Conservation (phyloP, 2,888 invertebrate species). For the Dyspetes luteomarginatus region DNA sequence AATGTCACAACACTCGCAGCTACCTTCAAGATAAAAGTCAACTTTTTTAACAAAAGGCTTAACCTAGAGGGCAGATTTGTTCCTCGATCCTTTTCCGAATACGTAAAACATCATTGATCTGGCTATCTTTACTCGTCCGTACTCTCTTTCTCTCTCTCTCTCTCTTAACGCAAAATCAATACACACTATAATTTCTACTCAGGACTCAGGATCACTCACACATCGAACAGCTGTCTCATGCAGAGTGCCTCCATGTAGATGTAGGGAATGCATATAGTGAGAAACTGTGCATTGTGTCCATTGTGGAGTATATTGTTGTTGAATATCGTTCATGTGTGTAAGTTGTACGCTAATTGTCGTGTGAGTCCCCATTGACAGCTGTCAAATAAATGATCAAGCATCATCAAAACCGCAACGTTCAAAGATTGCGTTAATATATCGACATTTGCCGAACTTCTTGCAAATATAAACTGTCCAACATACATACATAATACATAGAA, state of each 20-base stretch:
- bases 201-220: constrained; percentile 10
- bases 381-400: constrained; percentile 46
- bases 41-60: too few relatives aligned
- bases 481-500: constrained; percentile 40
- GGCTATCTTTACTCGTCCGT: too few relatives aligned
- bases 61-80: too few relatives aligned
- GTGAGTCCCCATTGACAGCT: constrained; percentile 44
- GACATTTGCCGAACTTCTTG: not conserved
- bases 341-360: not conserved
- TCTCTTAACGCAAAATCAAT: too few relatives aligned
- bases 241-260: not conserved
- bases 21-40: too few relatives aligned
- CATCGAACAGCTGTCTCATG: not conserved
- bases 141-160: too few relatives aligned
- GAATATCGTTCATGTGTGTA: not conserved
- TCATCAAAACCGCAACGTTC: not conserved
- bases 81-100: too few relatives aligned
- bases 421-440: not conserved
- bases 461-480: constrained; percentile 26
- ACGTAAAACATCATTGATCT: too few relatives aligned
- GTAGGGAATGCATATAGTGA: not conserved
- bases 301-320: constrained; percentile 3
- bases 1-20: too few relatives aligned
- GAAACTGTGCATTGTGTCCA: not conserved
- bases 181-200: not conserved